Conservation (phyloP, 2,113 vertebrate species). For the Haemorhous mexicanus region DNA sequence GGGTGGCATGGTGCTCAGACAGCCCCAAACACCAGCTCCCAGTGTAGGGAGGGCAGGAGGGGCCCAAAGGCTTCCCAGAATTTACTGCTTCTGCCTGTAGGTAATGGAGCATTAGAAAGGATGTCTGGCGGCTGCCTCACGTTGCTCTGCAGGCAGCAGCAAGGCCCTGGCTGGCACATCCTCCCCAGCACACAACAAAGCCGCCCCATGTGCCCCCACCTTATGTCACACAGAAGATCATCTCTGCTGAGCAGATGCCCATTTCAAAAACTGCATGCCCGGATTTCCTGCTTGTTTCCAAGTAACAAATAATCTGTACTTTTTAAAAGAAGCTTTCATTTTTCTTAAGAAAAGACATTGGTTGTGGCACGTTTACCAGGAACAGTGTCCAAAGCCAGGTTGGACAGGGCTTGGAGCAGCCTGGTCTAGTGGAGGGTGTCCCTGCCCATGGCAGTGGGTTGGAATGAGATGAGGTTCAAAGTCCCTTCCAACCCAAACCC, state of each 20-base stretch:
- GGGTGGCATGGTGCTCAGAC: accelerated
- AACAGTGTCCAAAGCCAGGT: accelerated
- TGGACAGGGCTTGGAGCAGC: background rate
- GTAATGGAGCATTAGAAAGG: accelerated
- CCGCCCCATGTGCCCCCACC: accelerated
- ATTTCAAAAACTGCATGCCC: accelerated
- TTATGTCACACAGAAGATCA: accelerated
- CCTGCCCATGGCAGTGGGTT: background rate
- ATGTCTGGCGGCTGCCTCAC: no score
- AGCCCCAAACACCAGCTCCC: accelerated
- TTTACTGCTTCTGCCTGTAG: background rate
- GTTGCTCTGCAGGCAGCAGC: background rate
- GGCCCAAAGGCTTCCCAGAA: background rate
- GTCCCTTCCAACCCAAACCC: background rate
- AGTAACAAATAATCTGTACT: background rate
- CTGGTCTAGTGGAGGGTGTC: background rate
- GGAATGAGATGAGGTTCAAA: background rate
- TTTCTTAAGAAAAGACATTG: background rate
- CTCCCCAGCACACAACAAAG: accelerated
- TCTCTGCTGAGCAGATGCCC: background rate
- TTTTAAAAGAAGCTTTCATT: background rate
- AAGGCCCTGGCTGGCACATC: accelerated
- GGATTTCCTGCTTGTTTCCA: background rate
- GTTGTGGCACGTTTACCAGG: accelerated
- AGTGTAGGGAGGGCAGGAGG: background rate